phyloP scores from a whole-genome alignment of 23 tunicate species.

The Trididemnum miniatum region DNA sequence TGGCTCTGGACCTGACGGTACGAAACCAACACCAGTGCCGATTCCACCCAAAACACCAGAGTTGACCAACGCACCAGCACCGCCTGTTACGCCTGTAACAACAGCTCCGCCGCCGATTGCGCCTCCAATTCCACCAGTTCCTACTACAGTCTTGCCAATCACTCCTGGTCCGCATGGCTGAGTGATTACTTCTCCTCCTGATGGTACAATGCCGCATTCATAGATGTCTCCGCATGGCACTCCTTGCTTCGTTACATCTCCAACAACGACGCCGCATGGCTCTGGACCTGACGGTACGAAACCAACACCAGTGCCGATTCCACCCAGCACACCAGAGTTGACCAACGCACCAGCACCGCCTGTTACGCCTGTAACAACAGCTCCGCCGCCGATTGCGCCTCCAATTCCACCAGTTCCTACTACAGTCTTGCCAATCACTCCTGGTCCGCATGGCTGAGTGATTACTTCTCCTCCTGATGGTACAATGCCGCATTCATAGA shows the following conservation, averaged over 20 bases:
- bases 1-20: background rate
- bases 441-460: background rate
- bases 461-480: background rate
- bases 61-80: background rate
- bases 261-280: constrained; percentile 2
- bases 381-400: background rate
- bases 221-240: constrained; percentile 1
- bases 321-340: background rate
- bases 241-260: background rate
- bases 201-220: background rate
- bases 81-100: background rate
- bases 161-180: constrained; percentile 2
- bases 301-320: background rate
- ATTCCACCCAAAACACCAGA: background rate
- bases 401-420: background rate
- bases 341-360: background rate
- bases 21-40: background rate
- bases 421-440: background rate
- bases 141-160: background rate
- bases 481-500: background rate
- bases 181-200: background rate
- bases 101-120: background rate
- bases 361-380: background rate
- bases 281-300: background rate
- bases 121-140: background rate